phyloP scores from a whole-genome alignment of 2,113 vertebrate genomes.

The Entomyzon cyanotis region DNA sequence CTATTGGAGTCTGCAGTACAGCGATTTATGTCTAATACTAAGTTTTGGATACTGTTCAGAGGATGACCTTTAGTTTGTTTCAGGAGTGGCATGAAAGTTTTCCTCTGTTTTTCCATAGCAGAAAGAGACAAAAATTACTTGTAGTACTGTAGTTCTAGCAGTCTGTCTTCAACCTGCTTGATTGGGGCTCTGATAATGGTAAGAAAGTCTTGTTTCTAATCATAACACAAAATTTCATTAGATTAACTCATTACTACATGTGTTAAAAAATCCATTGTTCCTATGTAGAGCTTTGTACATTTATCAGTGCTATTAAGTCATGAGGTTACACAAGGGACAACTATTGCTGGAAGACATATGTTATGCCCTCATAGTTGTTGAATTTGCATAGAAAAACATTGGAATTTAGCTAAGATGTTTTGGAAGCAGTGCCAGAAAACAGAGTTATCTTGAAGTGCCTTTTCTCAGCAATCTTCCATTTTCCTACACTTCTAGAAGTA shows the following conservation, averaged over 20 bases:
- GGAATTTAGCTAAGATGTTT: neutral
- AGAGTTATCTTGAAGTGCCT: neutral
- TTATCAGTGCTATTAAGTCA: neutral
- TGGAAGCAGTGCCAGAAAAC: neutral
- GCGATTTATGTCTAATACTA: constrained; percentile 7
- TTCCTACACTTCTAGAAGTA: neutral
- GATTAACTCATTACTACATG: neutral
- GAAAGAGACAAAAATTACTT: neutral
- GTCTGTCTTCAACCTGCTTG: neutral
- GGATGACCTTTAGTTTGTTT: constrained; percentile 49
- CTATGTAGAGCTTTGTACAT: neutral
- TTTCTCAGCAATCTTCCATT: neutral
- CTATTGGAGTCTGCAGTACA: neutral
- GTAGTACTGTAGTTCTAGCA: neutral
- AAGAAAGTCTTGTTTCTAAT: neutral
- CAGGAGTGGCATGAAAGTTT: constrained; percentile 26
- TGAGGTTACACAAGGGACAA: neutral
- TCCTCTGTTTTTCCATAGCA: neutral
- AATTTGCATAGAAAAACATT: neutral
- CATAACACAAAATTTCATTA: neutral
- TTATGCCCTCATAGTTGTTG: neutral
- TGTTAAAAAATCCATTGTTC: neutral
- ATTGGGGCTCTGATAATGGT: neutral
- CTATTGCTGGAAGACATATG: neutral
- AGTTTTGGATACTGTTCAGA: constrained; percentile 52